Conservation (phyloP, 2,888 invertebrate genomes). For the Alentia gelatinosa region DNA sequence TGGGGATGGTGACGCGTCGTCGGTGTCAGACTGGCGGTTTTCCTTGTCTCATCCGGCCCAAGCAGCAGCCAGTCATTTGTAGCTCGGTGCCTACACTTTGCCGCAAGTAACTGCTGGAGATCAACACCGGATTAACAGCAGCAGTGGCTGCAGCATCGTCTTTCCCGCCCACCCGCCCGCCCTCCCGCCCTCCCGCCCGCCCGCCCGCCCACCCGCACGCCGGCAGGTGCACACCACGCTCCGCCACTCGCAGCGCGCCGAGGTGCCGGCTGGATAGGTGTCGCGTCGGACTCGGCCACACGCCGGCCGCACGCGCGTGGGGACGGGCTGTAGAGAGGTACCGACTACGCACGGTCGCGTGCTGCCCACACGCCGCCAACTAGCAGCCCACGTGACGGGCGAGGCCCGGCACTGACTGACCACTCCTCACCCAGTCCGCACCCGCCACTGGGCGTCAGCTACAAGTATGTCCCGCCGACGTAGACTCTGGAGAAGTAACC, state of each 20-base stretch:
- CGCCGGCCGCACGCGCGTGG: no score
- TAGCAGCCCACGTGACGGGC: not conserved
- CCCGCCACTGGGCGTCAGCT: not conserved
- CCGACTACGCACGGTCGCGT: not conserved
- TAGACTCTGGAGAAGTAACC: constrained; percentile 20
- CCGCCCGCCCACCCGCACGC: no score
- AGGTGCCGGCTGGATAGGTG: no score
- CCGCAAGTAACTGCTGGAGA: not conserved
- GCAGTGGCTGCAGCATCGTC: not conserved
- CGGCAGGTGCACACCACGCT: not conserved
- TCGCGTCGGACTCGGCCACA: no score
- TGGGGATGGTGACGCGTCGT: not conserved
- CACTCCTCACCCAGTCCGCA: not conserved
- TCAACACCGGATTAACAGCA: not conserved
- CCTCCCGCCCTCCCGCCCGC: not conserved
- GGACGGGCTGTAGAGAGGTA: not conserved
- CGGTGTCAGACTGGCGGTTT: not conserved
- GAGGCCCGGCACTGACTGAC: not conserved
- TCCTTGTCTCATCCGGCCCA: not conserved
- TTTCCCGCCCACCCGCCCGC: not conserved
- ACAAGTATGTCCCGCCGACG: constrained; percentile 6
- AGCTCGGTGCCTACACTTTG: constrained; percentile 1
- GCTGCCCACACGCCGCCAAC: not conserved
- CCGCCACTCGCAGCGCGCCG: not conserved
- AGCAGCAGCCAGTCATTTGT: not conserved